phyloP scores from a whole-genome alignment of 2,888 invertebrate species.

The Thysanoteuthis rhombus region DNA sequence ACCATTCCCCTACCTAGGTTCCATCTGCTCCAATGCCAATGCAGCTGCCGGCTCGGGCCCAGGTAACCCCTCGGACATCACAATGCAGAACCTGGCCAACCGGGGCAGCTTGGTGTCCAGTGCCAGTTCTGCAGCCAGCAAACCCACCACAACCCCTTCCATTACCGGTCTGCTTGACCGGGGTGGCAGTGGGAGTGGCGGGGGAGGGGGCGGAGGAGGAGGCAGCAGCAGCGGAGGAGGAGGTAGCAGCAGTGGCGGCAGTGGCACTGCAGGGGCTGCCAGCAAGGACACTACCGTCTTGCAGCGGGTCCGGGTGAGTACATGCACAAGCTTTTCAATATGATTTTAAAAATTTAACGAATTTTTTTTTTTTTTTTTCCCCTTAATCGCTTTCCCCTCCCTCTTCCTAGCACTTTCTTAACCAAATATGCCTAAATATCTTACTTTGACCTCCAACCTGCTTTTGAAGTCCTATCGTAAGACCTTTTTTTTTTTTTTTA shows the following conservation, averaged over 20 bases:
- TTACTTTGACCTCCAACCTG: no score
- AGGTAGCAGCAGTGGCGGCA: background rate
- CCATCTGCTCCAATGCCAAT: constrained; percentile 19
- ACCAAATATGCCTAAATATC: no score
- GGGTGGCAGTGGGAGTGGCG: background rate
- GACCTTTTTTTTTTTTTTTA: no score
- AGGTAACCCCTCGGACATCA: constrained; percentile 69
- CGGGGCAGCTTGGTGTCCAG: constrained; percentile 85
- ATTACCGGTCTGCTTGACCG: background rate
- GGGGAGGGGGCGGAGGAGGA: background rate
- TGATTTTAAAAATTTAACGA: background rate
- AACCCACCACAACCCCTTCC: constrained; percentile 75
- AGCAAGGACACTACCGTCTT: constrained; percentile 68
- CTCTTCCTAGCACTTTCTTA: no score
- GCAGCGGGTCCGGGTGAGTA: constrained; percentile 73
- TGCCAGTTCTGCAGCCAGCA: constrained; percentile 73
- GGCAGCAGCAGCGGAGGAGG: background rate
- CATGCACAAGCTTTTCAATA: background rate
- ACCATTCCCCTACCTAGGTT: constrained; percentile 24
- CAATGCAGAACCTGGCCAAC: constrained; percentile 73
- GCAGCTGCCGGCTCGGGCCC: constrained; percentile 46
- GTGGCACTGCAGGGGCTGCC: no score
- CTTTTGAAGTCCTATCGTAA: no score
- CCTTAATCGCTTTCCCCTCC: background rate
- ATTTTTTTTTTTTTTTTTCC: background rate